A percentile compares a stretch with the other conserved stretches of the same genome.
Evolutionary conservation across 2,797 vertebrate species (phyloP).

Genomic region (Hozukius guyotensis): DNA sequence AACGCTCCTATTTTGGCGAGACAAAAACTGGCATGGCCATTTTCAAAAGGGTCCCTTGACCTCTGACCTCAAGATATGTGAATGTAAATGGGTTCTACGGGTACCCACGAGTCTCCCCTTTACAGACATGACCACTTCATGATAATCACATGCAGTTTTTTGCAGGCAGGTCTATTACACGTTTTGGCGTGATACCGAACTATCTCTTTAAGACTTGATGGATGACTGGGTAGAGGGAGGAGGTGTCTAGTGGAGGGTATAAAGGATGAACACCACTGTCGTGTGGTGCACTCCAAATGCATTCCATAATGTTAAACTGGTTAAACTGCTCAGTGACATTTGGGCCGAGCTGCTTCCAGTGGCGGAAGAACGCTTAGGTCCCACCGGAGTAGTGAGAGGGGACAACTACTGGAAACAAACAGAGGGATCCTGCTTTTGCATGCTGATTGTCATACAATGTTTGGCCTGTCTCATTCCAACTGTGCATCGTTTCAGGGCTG

Average conservation of each 20-base stretch:
- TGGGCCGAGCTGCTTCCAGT: background rate
- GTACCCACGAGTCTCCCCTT: too few relatives aligned
- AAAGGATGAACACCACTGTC: background rate
- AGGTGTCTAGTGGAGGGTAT: background rate
- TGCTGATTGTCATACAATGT: background rate
- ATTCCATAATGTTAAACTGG: background rate
- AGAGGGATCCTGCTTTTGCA: background rate
- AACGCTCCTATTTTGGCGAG: too few relatives aligned
- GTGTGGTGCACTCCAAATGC: too few relatives aligned
- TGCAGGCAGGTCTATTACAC: too few relatives aligned
- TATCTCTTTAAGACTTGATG: background rate
- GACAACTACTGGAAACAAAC: background rate
- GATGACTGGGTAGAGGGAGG: background rate
- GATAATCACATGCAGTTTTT: too few relatives aligned
- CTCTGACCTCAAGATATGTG: too few relatives aligned
- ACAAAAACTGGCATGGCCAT: too few relatives aligned
- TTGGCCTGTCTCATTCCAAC: slow-evolving; percentile 11
- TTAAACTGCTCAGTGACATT: background rate
- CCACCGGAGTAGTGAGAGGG: background rate
- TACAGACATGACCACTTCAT: too few relatives aligned
- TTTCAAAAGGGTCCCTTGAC: too few relatives aligned
- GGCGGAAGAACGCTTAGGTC: background rate
- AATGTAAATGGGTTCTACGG: too few relatives aligned
- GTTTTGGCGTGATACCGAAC: background rate
- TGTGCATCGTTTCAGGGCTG: background rate